Percentiles rank a stretch among this genome's conserved stretches.
Conservation (phyloP, 1,140 invertebrate genomes). For the Orussus abietinus region DNA sequence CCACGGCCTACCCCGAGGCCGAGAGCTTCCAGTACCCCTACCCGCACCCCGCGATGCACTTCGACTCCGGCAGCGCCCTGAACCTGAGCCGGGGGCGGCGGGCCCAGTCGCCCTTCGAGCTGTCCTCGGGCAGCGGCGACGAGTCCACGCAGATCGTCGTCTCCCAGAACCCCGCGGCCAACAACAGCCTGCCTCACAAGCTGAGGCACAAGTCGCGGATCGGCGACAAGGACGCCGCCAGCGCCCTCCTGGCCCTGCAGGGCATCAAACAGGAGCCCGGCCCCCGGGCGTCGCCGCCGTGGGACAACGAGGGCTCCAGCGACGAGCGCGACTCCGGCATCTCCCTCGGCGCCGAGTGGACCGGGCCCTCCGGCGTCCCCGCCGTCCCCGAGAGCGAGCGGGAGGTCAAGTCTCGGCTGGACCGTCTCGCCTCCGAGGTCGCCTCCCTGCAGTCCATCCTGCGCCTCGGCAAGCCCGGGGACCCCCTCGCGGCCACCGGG, state of each 20-base stretch:
- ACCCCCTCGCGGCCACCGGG: slow-evolving; percentile 21
- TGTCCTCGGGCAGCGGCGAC: slow-evolving; percentile 70
- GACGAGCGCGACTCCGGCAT: slow-evolving; percentile 87
- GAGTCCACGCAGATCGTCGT: slow-evolving; percentile 56
- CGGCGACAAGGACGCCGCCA: slow-evolving; percentile 81
- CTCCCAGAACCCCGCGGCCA: slow-evolving; percentile 49
- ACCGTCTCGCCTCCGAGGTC: slow-evolving; percentile 85
- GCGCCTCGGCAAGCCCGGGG: slow-evolving; percentile 39
- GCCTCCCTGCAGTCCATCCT: slow-evolving; percentile 80
- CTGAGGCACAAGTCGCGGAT: slow-evolving; percentile 88
- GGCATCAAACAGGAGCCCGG: slow-evolving; percentile 81
- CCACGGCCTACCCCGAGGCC: slow-evolving; percentile 39
- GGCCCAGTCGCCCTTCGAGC: slow-evolving; percentile 64
- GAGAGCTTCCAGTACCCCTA: slow-evolving; percentile 53
- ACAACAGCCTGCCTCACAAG: slow-evolving; percentile 79
- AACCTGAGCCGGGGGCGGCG: slow-evolving; percentile 60
- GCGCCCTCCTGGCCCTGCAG: slow-evolving; percentile 70
- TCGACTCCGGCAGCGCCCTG: slow-evolving; percentile 57
- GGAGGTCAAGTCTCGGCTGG: slow-evolving; percentile 80
- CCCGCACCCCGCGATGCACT: slow-evolving; percentile 53
- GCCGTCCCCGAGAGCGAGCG: slow-evolving; percentile 61
- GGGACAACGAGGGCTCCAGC: slow-evolving; percentile 78
- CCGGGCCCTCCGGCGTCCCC: slow-evolving; percentile 36
- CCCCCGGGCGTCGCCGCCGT: slow-evolving; percentile 70
- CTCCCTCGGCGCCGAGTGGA: slow-evolving; percentile 72